A percentile compares a stretch with the other conserved stretches of the same genome.
Evolutionary conservation across 92 coral and sea anemone genomes (phyloP).

Genomic region (Muricea muricata): DNA sequence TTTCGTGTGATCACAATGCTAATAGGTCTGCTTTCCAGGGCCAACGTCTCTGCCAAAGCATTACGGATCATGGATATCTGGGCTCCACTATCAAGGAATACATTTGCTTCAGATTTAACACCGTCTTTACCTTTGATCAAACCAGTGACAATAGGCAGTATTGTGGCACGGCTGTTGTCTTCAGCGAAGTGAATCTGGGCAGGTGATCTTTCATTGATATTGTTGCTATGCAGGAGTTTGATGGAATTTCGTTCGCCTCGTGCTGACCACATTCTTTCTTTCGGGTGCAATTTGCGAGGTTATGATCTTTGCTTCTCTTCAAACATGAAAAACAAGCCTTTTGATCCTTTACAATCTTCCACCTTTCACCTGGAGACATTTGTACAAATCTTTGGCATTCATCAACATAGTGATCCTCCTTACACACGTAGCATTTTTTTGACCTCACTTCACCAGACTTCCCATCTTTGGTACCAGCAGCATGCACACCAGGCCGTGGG

Average conservation of each 20-base stretch:
- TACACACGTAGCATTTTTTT: neutral
- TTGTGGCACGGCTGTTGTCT: conserved; percentile 24
- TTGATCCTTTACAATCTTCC: conserved; percentile 60
- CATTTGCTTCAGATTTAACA: conserved; percentile 8
- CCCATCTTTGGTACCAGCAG: neutral
- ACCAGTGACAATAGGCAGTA: conserved; percentile 51
- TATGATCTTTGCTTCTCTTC: conserved; percentile 59
- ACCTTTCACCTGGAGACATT: conserved; percentile 52
- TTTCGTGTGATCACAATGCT: conserved; percentile 53
- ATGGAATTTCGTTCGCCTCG: conserved; percentile 4
- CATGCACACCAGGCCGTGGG: neutral
- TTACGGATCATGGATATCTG: conserved; percentile 54
- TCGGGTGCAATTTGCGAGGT: conserved; percentile 25
- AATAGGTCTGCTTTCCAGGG: conserved; percentile 41
- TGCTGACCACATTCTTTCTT: conserved; percentile 50
- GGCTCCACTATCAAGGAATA: conserved; percentile 62
- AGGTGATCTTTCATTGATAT: neutral
- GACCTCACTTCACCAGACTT: neutral
- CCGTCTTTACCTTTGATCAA: conserved; percentile 33
- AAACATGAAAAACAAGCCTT: conserved; percentile 62
- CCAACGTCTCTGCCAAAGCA: conserved; percentile 32
- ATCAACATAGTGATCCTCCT: conserved; percentile 49
- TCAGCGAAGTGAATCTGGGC: neutral
- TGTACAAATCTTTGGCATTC: conserved; percentile 39
- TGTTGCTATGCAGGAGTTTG: conserved; percentile 34